Evolutionary conservation across 1,140 invertebrate genomes (phyloP).

Genomic region (Amphibalanus amphitrite): DNA sequence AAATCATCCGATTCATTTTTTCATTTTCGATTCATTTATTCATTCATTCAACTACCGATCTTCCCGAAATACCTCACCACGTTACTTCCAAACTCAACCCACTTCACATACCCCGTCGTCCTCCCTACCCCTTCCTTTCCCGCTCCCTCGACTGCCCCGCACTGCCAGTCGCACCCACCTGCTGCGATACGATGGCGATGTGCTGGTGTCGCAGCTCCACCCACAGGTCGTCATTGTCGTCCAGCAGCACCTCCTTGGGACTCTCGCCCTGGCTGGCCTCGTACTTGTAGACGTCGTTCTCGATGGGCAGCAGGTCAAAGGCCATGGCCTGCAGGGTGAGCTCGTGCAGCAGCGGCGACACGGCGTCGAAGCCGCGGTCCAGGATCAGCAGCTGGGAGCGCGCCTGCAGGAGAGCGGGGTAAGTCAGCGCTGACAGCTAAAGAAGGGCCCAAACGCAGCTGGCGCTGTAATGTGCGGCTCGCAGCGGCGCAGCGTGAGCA

Average conservation of each 20-base stretch:
- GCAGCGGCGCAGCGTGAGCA: too few relatives aligned
- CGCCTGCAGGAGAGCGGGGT: constrained; percentile 27
- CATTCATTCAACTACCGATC: too few relatives aligned
- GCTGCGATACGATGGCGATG: constrained; percentile 94
- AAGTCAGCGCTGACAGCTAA: neutral
- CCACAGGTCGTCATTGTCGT: constrained; percentile 99
- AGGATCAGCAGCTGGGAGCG: constrained; percentile 91
- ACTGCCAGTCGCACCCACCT: constrained; percentile 32
- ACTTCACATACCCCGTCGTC: neutral
- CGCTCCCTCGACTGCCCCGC: neutral
- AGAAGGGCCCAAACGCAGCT: too few relatives aligned
- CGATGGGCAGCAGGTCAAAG: constrained; percentile 93
- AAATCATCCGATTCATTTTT: too few relatives aligned
- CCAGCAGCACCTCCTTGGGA: constrained; percentile 91
- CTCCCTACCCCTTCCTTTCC: constrained; percentile 2
- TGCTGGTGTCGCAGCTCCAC: constrained; percentile 95
- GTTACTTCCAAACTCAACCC: neutral
- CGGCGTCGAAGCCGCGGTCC: constrained; percentile 96
- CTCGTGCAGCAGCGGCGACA: constrained; percentile 93
- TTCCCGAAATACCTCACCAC: too few relatives aligned
- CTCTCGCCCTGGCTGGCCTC: constrained; percentile 54
- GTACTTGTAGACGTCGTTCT: constrained; percentile 99
- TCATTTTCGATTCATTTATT: too few relatives aligned
- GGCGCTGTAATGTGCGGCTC: too few relatives aligned
- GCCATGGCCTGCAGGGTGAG: constrained; percentile 98